Evolutionary conservation across 2,797 vertebrate genomes (phyloP).

Genomic region (Lutjanus campechanus): DNA sequence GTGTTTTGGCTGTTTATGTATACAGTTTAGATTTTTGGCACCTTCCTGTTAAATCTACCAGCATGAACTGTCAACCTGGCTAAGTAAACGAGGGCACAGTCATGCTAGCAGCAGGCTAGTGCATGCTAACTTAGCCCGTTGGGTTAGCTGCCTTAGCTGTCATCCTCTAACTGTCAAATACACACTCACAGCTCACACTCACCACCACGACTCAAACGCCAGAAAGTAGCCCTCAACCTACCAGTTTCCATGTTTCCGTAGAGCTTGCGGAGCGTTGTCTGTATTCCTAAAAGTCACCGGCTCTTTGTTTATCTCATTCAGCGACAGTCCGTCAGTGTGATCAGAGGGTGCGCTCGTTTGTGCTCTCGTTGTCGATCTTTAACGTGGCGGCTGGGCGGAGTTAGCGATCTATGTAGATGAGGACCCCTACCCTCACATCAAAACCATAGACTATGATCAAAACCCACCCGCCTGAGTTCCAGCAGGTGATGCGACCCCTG

Average conservation of each 20-base stretch:
- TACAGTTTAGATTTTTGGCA: too few relatives aligned
- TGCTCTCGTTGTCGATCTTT: conserved; percentile 7
- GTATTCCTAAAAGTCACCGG: conserved; percentile 70
- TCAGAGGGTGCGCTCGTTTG: conserved; percentile 64
- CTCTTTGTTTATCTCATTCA: conserved; percentile 85
- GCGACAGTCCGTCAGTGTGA: conserved; percentile 66
- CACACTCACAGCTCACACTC: background rate
- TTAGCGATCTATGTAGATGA: background rate
- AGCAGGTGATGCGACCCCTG: background rate
- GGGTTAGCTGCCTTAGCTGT: conserved; percentile 71
- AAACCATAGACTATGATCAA: too few relatives aligned
- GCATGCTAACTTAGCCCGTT: conserved; percentile 68
- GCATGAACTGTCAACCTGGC: background rate
- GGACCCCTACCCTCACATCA: background rate
- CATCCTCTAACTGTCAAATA: conserved; percentile 44
- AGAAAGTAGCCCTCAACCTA: conserved; percentile 57
- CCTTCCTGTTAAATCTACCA: too few relatives aligned
- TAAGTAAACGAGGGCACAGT: conserved; percentile 14
- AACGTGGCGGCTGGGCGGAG: conserved; percentile 72
- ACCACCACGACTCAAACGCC: background rate
- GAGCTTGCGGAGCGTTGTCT: conserved; percentile 40
- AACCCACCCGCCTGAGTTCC: background rate
- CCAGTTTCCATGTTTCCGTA: conserved; percentile 82
- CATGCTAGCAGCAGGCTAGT: conserved; percentile 49
- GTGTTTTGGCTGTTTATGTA: too few relatives aligned